Conservation (phyloP, 1,140 invertebrate species). For the Lethrus apterus region DNA sequence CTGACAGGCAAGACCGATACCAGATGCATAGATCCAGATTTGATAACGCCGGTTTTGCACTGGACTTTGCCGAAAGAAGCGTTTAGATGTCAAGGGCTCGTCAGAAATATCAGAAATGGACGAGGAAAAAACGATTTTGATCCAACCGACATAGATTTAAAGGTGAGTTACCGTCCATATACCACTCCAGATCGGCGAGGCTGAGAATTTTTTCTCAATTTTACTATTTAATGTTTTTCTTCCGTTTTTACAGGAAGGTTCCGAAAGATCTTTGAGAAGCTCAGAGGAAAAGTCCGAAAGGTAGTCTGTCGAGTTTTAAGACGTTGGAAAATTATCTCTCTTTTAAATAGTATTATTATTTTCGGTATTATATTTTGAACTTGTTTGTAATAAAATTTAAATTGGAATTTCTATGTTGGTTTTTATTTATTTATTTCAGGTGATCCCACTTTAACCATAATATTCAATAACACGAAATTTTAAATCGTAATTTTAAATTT, state of each 20-base stretch:
- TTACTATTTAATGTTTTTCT: not conserved
- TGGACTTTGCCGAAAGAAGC: constrained; percentile 36
- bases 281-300: constrained; percentile 13
- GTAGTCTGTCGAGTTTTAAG: too few relatives aligned
- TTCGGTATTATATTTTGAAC: too few relatives aligned
- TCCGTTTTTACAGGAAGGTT: constrained; percentile 8
- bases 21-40: constrained; percentile 48
- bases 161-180: constrained; percentile 1
- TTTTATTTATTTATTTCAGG: too few relatives aligned
- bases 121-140: constrained; percentile 1
- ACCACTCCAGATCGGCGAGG: too few relatives aligned
- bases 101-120: constrained; percentile 4
- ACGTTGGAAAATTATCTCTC: too few relatives aligned
- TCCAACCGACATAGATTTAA: constrained; percentile 6
- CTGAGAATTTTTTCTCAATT: not conserved
- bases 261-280: constrained; percentile 3
- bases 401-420: too few relatives aligned
- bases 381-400: too few relatives aligned
- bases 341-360: too few relatives aligned
- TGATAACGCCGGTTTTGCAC: constrained; percentile 55
- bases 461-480: too few relatives aligned
- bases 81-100: constrained; percentile 23
- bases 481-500: too few relatives aligned
- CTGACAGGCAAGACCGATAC: constrained; percentile 57
- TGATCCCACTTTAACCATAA: too few relatives aligned